Evolutionary conservation across 2,888 invertebrate species (phyloP).

Genomic region (Thera britannica): DNA sequence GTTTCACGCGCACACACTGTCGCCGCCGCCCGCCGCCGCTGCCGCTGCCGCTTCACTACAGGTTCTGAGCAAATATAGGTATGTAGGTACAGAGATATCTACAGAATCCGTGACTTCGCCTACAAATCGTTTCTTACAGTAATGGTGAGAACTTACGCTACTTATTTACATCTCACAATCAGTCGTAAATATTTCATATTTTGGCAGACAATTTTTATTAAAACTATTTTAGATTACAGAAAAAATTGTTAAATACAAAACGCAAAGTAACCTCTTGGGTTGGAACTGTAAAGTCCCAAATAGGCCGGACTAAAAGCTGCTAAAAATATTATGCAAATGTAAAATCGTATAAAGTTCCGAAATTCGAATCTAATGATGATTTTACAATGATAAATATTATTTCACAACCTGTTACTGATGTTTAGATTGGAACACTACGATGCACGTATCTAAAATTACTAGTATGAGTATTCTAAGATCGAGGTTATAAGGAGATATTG

Average conservation of each 20-base stretch:
- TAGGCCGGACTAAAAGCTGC: slow-evolving; percentile 79
- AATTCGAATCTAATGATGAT: slow-evolving; percentile 55
- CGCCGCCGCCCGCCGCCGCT: slow-evolving; percentile 59
- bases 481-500: slow-evolving; percentile 78
- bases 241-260: slow-evolving; percentile 55
- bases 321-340: slow-evolving; percentile 67
- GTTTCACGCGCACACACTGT: slow-evolving; percentile 73
- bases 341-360: slow-evolving; percentile 67
- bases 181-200: slow-evolving; percentile 79
- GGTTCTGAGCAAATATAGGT: slow-evolving; percentile 84
- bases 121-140: slow-evolving; percentile 68
- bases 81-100: slow-evolving; percentile 76
- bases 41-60: slow-evolving; percentile 59
- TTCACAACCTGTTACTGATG: slow-evolving; percentile 79
- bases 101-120: slow-evolving; percentile 72
- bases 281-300: slow-evolving; percentile 72
- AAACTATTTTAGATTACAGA: slow-evolving; percentile 55
- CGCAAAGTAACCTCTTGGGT: slow-evolving; percentile 62
- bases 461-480: slow-evolving; percentile 55
- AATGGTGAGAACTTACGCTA: slow-evolving; percentile 78
- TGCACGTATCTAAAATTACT: slow-evolving; percentile 53
- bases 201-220: slow-evolving; percentile 75
- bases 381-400: slow-evolving; percentile 56
- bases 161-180: slow-evolving; percentile 83
- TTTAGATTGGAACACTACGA: slow-evolving; percentile 56